Evolutionary conservation across 1,140 invertebrate genomes (phyloP), one percentile per base, ranked within the genome.

Genomic region (Papilio glaucus): DNA sequence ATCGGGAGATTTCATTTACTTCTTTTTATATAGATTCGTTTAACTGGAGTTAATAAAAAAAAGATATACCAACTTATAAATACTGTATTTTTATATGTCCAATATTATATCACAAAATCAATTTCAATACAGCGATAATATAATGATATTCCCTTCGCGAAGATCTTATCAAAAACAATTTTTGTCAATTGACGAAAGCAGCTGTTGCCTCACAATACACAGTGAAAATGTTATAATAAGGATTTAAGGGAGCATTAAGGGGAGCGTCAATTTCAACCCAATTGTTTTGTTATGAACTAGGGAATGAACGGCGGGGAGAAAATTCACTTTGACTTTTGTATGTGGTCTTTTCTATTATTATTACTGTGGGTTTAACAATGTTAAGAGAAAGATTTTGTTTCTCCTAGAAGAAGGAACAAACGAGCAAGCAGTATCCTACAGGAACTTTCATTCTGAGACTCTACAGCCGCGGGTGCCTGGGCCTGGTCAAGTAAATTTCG

Each of bases 171-270:
- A 57, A 26, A 57, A 21, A 24, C 49, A 57, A 57, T 57, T 57
- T 57, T 57, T 57, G 49, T 57, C 49, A 57, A 26, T 57, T 26
- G 49, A 26, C 21, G 49, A 57, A 24, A 57, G 21, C 49, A 57
- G 49, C 49, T 57, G 49, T 57, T 57, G 49, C 49, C 39, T 49
- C 12, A 57, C 49, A 57, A 57, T 57, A 57, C 49, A 57, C 24
- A 57, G 49, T 57, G 49, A 57, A 57, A 57, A 57, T 57, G 49
- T 57, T 57, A 21, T 57, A 57, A 57, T 57, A 57, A 57, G 21
- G 49, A 57, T 57, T 57, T 57, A 24, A 26, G 21, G 10, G 49
- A 57, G 49, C 49, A 57, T 57, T 57, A 57, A 57, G 49, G 49
- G 49, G 21, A 57, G 49, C 49, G 49, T 57, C 49, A 57, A 57